phyloP scores from a whole-genome alignment of 2,888 invertebrate species.

The Archips xylosteana region DNA sequence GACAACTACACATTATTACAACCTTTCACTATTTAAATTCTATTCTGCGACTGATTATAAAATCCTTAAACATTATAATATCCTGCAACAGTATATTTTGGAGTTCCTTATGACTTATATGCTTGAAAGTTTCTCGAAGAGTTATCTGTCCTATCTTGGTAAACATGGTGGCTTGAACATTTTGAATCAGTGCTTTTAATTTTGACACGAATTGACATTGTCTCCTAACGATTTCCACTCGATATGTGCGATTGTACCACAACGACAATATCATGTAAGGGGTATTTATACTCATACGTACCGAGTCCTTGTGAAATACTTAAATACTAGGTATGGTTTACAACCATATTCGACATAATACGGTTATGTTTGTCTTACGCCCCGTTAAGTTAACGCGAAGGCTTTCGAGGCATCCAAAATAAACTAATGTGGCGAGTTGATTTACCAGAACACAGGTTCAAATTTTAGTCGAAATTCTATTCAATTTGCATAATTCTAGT shows the following conservation, averaged over 20 bases:
- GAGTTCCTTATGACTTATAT: too few species aligned
- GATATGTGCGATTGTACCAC: background rate
- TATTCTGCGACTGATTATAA: too few species aligned
- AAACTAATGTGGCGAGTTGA: slow-evolving; percentile 31
- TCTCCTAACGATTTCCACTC: too few species aligned
- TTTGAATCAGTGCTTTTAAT: background rate
- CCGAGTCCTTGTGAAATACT: background rate
- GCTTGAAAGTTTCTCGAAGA: too few species aligned
- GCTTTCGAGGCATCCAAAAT: slow-evolving; percentile 31
- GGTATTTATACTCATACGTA: background rate
- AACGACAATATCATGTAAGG: background rate
- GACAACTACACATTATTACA: too few species aligned
- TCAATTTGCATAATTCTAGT: slow-evolving; percentile 3
- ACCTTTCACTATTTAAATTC: too few species aligned
- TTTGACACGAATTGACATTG: too few species aligned
- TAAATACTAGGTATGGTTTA: background rate
- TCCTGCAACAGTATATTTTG: too few species aligned
- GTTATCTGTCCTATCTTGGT: too few species aligned
- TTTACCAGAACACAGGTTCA: slow-evolving; percentile 1
- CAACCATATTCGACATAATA: background rate
- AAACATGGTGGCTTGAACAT: too few species aligned
- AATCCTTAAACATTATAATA: too few species aligned
- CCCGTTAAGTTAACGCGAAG: slow-evolving; percentile 28
- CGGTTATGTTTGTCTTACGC: slow-evolving; percentile 32
- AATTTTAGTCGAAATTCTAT: background rate